Base-by-base conservation (phyloP, 2,113 vertebrate genomes). In the Epinephelus moara region DNA sequence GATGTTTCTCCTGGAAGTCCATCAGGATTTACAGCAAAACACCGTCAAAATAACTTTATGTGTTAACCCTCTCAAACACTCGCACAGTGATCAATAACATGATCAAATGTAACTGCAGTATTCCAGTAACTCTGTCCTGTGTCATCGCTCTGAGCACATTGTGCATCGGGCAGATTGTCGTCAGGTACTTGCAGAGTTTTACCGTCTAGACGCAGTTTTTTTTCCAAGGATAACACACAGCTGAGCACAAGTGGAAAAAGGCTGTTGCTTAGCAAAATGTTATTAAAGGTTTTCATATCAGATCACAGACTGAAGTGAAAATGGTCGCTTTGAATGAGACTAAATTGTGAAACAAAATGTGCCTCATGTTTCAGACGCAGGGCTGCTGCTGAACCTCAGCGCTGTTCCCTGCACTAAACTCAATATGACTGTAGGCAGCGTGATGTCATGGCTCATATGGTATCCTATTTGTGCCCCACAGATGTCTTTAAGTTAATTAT, bases 201-300 rank as follows among this genome's bases (percentile, higher is more conserved):
- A 30, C 50, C 17, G 85, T 83, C 85, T 78, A 78, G 73, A 88
- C 76, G 1, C 78, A 5, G 59, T 55, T 1, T 81, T 30, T 79
- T 76, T 76, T 75, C 50, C 64, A 83, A 78, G 64, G 78, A 85
- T 83, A 85, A 82, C 81, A 84, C 68, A 40, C 69, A 75, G 49
- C 21, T 15, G 61, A 80, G 73, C 42, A 8, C 33, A 18, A 75
- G 2, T 0, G 67, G 78, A 80, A 85, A 79, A 81, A 64, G 78
- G 50, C 61, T 42, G 81, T 70, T 61, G 77, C 84, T 75, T 17
- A 75, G 75, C 62, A 53, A 66, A 82, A 70, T 69, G 47, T 78
- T 81, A 78, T 61, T 82, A 53, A 71, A 78, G 61, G 40, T 78
- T 85, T 81, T 78, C 42, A 19, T 85, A 75, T 83, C 85, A 74